phyloP scores from a whole-genome alignment of 2,113 vertebrate species.

The Pelodiscus sinensis region DNA sequence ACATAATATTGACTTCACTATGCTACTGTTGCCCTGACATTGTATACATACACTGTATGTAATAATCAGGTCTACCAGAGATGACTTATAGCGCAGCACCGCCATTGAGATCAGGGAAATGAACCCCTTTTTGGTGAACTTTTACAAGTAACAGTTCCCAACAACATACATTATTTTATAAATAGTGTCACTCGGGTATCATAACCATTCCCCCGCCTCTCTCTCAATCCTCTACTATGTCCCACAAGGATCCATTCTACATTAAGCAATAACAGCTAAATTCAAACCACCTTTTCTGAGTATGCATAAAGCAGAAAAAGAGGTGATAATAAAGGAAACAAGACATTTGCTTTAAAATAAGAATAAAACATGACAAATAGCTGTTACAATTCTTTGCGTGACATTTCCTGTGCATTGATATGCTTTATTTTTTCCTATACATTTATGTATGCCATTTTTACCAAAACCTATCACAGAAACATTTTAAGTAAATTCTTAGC shows the following conservation, averaged over 20 bases:
- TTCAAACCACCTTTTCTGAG: neutral
- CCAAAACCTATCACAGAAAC: neutral
- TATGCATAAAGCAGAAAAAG: neutral
- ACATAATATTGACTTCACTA: neutral
- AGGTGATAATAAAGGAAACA: neutral
- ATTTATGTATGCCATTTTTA: rapidly evolving
- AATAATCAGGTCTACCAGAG: neutral
- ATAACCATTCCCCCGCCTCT: neutral
- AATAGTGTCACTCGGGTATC: neutral
- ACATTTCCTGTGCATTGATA: neutral
- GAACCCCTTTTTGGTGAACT: neutral
- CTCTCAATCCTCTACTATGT: neutral
- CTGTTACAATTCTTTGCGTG: neutral
- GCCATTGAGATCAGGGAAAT: neutral
- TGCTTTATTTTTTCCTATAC: neutral
- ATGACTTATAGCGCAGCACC: neutral
- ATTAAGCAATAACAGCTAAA: neutral
- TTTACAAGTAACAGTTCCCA: neutral
- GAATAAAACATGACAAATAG: neutral
- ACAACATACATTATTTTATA: neutral
- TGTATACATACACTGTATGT: neutral
- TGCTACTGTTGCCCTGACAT: neutral
- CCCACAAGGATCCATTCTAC: neutral
- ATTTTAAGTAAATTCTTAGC: neutral
- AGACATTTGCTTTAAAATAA: neutral